These are phyloP conservation scores for Xylota sylvarum DNA, from an alignment of 2,888 invertebrate genomes.

Conservation along the genomic window DNA sequence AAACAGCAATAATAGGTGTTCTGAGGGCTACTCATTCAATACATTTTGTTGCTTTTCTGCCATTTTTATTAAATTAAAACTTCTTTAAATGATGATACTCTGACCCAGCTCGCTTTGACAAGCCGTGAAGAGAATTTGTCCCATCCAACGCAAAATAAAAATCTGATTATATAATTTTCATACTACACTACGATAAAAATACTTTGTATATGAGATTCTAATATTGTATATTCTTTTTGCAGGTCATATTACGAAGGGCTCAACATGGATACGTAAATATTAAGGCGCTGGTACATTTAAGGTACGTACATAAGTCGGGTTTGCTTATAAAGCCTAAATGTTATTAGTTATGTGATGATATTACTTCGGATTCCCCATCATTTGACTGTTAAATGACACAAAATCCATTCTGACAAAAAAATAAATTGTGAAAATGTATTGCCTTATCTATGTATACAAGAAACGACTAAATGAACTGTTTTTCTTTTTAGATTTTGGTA, in stretches of 20 bases:
- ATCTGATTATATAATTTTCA: slow-evolving; percentile 35
- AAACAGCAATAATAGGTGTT: too few relatives aligned
- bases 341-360: slow-evolving; percentile 39
- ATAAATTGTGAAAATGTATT: too few relatives aligned
- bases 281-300: not conserved
- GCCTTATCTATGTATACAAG: too few relatives aligned
- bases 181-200: too few relatives aligned
- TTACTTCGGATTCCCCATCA: slow-evolving; percentile 64
- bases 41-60: not conserved
- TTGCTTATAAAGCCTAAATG: not conserved
- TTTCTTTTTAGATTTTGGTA: too few relatives aligned
- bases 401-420: slow-evolving; percentile 39
- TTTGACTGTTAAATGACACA: slow-evolving; percentile 63
- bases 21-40: too few relatives aligned
- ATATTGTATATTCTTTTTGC: not conserved
- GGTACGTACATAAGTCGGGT: not conserved
- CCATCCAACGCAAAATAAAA: slow-evolving; percentile 48
- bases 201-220: not conserved
- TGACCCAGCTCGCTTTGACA: slow-evolving; percentile 67
- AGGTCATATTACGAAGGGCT: too few relatives aligned
- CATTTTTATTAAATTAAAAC: not conserved
- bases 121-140: slow-evolving; percentile 63
- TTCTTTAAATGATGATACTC: slow-evolving; percentile 35
- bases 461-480: too few relatives aligned
- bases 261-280: not conserved